phyloP scores from a whole-genome alignment of 2,797 vertebrate genomes.

The Megalops cyprinoides region DNA sequence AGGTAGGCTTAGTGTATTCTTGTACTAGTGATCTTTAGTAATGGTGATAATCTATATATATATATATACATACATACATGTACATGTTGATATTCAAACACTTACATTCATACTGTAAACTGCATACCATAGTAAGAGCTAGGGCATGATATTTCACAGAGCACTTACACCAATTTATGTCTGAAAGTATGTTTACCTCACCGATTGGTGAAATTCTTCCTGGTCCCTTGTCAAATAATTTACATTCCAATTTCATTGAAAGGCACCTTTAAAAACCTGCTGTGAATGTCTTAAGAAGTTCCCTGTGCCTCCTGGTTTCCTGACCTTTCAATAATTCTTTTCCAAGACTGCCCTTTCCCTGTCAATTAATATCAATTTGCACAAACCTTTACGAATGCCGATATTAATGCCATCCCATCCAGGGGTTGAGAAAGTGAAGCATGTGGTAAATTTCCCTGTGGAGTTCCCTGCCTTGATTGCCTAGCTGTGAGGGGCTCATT shows the following conservation, averaged over 20 bases:
- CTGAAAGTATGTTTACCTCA: no score
- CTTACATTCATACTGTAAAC: no score
- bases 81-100: no score
- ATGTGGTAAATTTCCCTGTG: slow-evolving; percentile 9
- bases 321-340: slow-evolving; percentile 7
- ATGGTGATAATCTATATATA: slow-evolving; percentile 12
- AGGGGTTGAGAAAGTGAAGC: slow-evolving; percentile 16
- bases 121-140: no score
- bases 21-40: not conserved
- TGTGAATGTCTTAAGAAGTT: no score
- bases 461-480: slow-evolving; percentile 1
- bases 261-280: no score
- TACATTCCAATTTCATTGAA: no score
- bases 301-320: no score
- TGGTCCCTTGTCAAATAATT: no score
- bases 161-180: no score
- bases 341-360: not conserved
- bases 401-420: slow-evolving; percentile 21
- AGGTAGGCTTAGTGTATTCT: slow-evolving; percentile 59
- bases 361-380: not conserved
- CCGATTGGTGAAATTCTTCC: no score
- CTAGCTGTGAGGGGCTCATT: not conserved
- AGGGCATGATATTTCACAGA: no score
- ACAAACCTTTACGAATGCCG: not conserved
- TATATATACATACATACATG: not conserved